Conservation (phyloP, 2,113 vertebrate species). For the Fregata magnificens region DNA sequence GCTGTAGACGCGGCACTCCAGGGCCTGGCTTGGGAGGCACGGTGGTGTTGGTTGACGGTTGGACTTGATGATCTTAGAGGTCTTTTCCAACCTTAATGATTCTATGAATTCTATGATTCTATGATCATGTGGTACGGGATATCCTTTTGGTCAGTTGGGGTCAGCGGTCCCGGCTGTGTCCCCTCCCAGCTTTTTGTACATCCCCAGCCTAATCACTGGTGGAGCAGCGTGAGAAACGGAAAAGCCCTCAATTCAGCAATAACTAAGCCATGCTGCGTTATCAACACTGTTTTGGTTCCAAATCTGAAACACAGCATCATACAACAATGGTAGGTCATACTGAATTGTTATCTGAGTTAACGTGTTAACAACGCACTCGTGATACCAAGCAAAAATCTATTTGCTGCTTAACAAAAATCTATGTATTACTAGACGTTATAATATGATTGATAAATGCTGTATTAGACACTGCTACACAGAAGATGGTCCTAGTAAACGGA, state of each 20-base stretch:
- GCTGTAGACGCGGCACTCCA: no score
- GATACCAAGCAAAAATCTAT: neutral
- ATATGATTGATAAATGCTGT: neutral
- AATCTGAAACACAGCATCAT: neutral
- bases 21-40: no score
- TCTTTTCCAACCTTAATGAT: no score
- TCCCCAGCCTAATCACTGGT: neutral
- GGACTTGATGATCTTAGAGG: no score
- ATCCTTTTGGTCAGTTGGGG: neutral
- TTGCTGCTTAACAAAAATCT: neutral
- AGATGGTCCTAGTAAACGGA: neutral
- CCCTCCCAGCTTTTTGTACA: neutral
- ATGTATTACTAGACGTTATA: neutral
- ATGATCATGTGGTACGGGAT: rapidly evolving
- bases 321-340: neutral
- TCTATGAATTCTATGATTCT: no score
- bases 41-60: no score
- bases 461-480: neutral
- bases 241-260: neutral
- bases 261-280: neutral
- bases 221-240: neutral
- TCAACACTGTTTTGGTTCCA: neutral
- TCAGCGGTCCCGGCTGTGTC: neutral
- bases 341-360: neutral
- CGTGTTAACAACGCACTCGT: neutral